A percentile compares a stretch with the other conserved stretches of the same genome.
phyloP scores from a whole-genome alignment of 2,113 vertebrate species.

The Nestor notabilis region DNA sequence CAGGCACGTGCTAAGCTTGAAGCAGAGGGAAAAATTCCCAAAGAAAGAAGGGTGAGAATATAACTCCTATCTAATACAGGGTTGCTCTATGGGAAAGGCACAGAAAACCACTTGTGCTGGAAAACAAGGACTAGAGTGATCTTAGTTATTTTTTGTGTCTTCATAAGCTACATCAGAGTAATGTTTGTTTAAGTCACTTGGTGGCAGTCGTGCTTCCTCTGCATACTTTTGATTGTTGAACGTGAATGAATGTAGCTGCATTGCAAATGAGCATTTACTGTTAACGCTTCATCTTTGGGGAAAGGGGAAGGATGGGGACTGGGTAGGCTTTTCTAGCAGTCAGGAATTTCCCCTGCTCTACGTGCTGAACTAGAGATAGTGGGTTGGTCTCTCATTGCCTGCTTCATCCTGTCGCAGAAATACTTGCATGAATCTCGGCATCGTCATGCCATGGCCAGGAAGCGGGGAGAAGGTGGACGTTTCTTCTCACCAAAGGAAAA shows the following conservation, averaged over 20 bases:
- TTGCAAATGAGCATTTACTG: neutral
- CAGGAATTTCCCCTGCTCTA: rapidly evolving
- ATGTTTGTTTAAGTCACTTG: neutral
- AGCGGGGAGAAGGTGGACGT: constrained; percentile 92
- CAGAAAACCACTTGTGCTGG: neutral
- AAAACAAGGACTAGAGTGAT: neutral
- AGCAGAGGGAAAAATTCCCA: constrained; percentile 97
- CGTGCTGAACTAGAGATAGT: too few species aligned
- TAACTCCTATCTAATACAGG: rapidly evolving
- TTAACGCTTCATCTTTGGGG: neutral
- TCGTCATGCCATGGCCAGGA: constrained; percentile 95
- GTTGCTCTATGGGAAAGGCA: neutral
- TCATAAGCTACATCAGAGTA: neutral
- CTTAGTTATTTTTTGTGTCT: neutral
- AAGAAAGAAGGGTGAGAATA: constrained; percentile 90
- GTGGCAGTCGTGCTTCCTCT: neutral
- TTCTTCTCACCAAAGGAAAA: constrained; percentile 98
- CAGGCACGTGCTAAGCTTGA: constrained; percentile 96
- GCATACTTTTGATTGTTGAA: neutral
- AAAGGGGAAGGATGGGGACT: neutral
- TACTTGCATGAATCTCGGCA: constrained; percentile 97
- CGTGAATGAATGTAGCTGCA: neutral
- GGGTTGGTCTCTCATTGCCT: neutral
- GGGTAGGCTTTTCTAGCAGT: neutral
- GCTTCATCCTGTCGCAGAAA: constrained; percentile 79